Base-by-base conservation (phyloP, 1,140 invertebrate species). In the Diabrotica virgifera region DNA sequence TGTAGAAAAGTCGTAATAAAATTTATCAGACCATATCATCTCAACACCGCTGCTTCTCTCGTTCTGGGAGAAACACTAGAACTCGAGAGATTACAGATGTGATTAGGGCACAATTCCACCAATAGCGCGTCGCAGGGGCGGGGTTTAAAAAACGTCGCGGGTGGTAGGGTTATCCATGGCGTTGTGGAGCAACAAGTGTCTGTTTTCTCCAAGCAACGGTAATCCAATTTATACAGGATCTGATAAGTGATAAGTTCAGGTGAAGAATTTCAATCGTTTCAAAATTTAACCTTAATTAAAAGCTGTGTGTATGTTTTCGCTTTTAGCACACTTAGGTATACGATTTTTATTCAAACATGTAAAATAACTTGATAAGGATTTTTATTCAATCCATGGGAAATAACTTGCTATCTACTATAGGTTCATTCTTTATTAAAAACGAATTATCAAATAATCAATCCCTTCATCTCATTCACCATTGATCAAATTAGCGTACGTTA, bases 171-270 rank as follows among this genome's bases (percentile, higher is more conserved):
- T 5, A 57, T 55, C 55, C 8, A 57, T 57, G 55, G 55, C 55
- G 55, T 36, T 36, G 6, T 55, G n/a, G 5, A 57, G 55, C 55
- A 57, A 57, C 55, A 57, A 57, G 55, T 57, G 55, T 55, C n/a
- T 11, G 10, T n/a, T 57, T 36, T 37, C 36, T n/a, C 36, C 24
- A 24, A 36, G 12, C 55, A 36, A 40, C 55, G n/a, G 10, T 57
- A 57, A 57, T 57, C 55, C 55, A 57, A 57, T 57, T 57, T 12
- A 46, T 46, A 46, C 40, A 46, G 40, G 40, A 46, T 46, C 40
- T 46, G 40, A 46, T 46, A 46, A 46, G 8, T 6, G 40, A 46
- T 46, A 46, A 46, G 3, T 46, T 46, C 40, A 46, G n/a, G 40
- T 46, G 40, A 46, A 46, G 40, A 46, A 6, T 46, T 46, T 46